Percentiles rank a stretch among this genome's conserved stretches.
Conservation (phyloP, 2,888 invertebrate species). For the Cosmorhoe ocellata region DNA sequence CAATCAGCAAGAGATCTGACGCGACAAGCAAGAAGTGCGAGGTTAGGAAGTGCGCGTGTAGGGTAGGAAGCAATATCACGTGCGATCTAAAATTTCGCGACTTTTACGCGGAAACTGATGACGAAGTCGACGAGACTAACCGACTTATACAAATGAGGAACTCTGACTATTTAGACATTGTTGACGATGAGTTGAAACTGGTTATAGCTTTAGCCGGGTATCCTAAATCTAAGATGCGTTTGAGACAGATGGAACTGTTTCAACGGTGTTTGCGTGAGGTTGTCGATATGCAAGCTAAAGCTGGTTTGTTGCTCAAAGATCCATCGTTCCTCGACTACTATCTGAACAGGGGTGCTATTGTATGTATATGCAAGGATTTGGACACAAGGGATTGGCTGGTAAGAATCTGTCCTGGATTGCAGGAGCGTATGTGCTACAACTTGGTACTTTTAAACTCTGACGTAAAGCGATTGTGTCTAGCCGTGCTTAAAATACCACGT, state of each 20-base stretch:
- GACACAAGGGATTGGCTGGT: constrained; percentile 71
- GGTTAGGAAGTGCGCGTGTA: constrained; percentile 33
- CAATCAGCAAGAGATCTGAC: constrained; percentile 48
- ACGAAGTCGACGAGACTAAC: constrained; percentile 63
- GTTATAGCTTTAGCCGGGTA: constrained; percentile 67
- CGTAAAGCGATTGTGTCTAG: constrained; percentile 67
- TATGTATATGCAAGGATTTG: constrained; percentile 67
- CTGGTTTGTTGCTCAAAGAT: constrained; percentile 56
- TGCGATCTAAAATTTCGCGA: constrained; percentile 60
- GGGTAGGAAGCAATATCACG: constrained; percentile 49
- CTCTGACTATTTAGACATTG: constrained; percentile 64
- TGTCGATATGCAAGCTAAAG: constrained; percentile 68
- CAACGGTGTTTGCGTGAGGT: constrained; percentile 60
- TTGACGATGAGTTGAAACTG: constrained; percentile 63
- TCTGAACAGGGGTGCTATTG: constrained; percentile 67
- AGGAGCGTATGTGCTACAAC: constrained; percentile 64
- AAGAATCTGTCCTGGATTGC: constrained; percentile 63
- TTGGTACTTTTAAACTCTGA: constrained; percentile 62
- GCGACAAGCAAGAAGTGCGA: constrained; percentile 51
- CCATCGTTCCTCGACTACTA: constrained; percentile 70
- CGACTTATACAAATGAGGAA: constrained; percentile 62
- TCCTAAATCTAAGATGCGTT: constrained; percentile 65
- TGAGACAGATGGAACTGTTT: constrained; percentile 64
- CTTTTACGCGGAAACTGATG: constrained; percentile 60
- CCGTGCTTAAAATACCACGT: constrained; percentile 61